Conservation (phyloP, 2,797 vertebrate genomes). For the Simalia tracyae region DNA sequence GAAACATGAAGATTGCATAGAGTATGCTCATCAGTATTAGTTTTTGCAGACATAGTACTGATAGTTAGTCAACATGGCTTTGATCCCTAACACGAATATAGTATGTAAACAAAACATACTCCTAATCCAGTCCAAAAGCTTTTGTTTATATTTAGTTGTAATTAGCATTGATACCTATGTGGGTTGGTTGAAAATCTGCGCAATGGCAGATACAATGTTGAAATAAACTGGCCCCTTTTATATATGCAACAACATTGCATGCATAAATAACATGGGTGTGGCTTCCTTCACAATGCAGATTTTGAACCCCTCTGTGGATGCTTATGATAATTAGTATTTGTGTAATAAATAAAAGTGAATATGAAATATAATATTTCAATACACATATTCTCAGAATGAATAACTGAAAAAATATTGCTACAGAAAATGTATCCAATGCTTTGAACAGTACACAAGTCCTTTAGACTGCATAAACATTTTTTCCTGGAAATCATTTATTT, state of each 20-base stretch:
- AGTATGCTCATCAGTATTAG: not conserved
- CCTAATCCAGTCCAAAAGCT: not conserved
- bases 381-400: not conserved
- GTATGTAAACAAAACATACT: not conserved
- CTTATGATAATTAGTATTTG: not conserved
- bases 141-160: not conserved
- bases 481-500: constrained; percentile 45
- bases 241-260: not conserved
- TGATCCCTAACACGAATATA: not conserved
- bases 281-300: not conserved
- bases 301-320: not conserved
- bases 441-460: constrained; percentile 12
- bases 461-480: constrained; percentile 28
- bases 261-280: not conserved
- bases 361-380: constrained; percentile 1
- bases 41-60: not conserved
- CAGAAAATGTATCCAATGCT: not conserved
- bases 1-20: not conserved
- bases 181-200: not conserved
- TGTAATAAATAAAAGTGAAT: not conserved
- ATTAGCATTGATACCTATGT: not conserved
- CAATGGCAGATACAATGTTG: not conserved
- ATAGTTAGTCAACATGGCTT: not conserved
- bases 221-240: not conserved
- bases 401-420: not conserved